Conservation (phyloP, 2,888 invertebrate genomes). For the Sinodicranocentrus sp. region DNA sequence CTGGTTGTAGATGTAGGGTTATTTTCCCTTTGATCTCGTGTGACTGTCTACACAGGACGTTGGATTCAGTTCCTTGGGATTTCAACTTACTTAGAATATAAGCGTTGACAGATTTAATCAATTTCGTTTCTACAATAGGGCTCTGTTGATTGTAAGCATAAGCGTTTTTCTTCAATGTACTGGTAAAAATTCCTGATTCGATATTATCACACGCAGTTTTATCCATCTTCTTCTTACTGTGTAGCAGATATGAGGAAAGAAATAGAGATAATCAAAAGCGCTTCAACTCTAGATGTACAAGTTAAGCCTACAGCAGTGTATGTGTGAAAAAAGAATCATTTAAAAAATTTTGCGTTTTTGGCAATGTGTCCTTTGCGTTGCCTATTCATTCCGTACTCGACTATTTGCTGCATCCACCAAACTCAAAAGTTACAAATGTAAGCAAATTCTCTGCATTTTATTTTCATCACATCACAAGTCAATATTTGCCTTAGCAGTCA, state of each 20-base stretch:
- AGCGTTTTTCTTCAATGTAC: background rate
- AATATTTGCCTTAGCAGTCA: too few relatives aligned
- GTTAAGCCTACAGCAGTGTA: background rate
- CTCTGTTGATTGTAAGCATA: background rate
- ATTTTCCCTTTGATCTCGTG: background rate
- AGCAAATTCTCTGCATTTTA: too few relatives aligned
- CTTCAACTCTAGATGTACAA: too few relatives aligned
- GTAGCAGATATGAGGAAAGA: too few relatives aligned
- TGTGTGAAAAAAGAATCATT: background rate
- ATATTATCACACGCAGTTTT: slow-evolving; percentile 7
- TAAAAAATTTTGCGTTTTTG: background rate
- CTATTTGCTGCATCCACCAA: background rate
- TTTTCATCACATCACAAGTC: too few relatives aligned
- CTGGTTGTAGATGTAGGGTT: background rate
- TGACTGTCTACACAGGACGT: background rate
- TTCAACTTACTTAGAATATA: background rate
- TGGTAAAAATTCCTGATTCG: background rate
- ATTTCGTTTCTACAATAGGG: background rate
- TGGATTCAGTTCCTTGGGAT: background rate
- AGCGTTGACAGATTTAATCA: background rate
- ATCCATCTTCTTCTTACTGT: slow-evolving; percentile 13
- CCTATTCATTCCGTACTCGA: background rate
- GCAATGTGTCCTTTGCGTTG: background rate
- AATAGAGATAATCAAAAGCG: too few relatives aligned
- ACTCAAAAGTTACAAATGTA: too few relatives aligned